phyloP scores from a whole-genome alignment of 2,113 vertebrate species.

The Rhea americana region DNA sequence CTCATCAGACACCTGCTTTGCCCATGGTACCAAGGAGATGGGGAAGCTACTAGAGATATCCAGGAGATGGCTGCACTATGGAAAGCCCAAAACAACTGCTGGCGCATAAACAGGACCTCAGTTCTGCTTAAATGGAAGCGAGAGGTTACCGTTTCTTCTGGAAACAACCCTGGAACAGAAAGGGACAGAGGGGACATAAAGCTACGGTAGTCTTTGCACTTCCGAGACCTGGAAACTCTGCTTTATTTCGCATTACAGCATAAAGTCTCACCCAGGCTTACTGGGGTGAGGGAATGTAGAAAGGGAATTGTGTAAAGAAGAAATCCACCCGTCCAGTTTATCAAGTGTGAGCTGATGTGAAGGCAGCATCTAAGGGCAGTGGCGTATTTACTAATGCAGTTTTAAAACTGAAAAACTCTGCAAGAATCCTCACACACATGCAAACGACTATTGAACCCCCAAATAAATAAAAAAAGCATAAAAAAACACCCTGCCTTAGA shows the following conservation, averaged over 20 bases:
- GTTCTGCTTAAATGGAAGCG: not conserved
- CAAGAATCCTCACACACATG: not conserved
- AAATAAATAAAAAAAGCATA: not conserved
- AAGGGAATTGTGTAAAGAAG: not conserved
- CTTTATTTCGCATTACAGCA: fast-evolving
- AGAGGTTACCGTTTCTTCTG: not conserved
- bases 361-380: not conserved
- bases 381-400: not conserved
- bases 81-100: not conserved
- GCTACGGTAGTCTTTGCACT: not conserved
- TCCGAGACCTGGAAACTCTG: not conserved
- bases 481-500: not conserved
- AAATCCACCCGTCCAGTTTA: not conserved
- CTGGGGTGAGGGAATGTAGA: not conserved
- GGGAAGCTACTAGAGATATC: not conserved
- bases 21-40: not conserved
- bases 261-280: not conserved
- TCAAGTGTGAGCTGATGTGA: not conserved
- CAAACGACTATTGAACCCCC: not conserved
- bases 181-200: not conserved
- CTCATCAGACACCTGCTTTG: not conserved
- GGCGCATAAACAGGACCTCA: not conserved
- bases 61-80: not conserved
- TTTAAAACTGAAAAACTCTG: not conserved
- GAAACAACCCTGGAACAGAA: not conserved